Evolutionary conservation across 2,797 vertebrate genomes (phyloP), one percentile per base, ranked within the genome.

Genomic region (Todus mexicanus): DNA sequence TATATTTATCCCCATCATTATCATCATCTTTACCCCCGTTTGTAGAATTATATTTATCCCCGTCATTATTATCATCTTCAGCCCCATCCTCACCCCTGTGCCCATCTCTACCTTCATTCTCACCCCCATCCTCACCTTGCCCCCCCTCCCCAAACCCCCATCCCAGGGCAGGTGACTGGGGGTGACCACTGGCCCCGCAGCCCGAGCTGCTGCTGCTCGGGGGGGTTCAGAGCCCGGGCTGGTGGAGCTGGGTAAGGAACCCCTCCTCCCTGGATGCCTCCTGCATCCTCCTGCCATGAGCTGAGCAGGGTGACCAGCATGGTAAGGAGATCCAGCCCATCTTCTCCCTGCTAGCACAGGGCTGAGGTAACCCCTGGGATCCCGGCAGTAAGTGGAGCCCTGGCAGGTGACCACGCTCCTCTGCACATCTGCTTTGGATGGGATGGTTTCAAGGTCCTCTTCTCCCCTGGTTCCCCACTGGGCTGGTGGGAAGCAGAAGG

Each of bases 381-480:
- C 25, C 37, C 4, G 69, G 35, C 9, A 69, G 5, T 21, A 19
- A 75, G 37, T 0, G 68, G 10, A 40, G 60, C 27, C 31, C 40
- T 7, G 43, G 26, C 9, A 38, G 35, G 45, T 57, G 27, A 37
- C 10, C 8, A 1, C 10, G 2, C 15, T 26, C 12, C 35, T 71
- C 31, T 17, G 77, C 17, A 15, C n/a, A 6, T 7, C 3, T 15
- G n/a, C 51, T 65, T 14, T 25, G 17, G 13, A 15, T 2, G 1
- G 0, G 0, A 15, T 4, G 23, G 2, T 23, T 72, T 37, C 27
- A 18, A 56, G 16, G 33, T 40, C 17, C 15, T 51, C 69, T 18
- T 26, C 8, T 40, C 27, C 16, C 17, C 2, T 2, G 9, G 37
- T 5, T 66, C 12, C 25, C 9, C 7, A 0, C 2, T 11, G 2